Evolutionary conservation across 2,113 vertebrate species (phyloP).

Genomic region (Pterophyllum scalare): DNA sequence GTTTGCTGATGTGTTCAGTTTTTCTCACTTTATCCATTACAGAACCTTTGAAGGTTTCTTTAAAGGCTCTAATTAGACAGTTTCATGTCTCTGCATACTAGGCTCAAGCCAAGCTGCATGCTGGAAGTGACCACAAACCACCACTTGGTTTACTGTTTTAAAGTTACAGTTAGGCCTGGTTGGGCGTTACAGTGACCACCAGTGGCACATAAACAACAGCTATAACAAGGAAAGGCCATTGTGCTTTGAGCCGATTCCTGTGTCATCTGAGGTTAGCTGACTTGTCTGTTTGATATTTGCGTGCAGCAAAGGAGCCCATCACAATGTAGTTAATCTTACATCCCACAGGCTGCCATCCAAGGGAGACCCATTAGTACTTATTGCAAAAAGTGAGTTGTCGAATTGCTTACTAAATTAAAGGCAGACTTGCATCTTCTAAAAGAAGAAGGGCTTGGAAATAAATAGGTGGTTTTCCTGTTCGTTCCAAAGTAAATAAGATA

Average conservation of each 20-base stretch:
- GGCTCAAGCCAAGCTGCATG: conserved; percentile 19
- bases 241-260: conserved; percentile 29
- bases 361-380: conserved; percentile 65
- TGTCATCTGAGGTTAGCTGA: conserved; percentile 49
- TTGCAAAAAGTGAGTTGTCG: conserved; percentile 63
- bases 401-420: conserved; percentile 73
- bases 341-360: conserved; percentile 41
- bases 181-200: conserved; percentile 21
- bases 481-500: conserved; percentile 74
- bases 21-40: not conserved
- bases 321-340: conserved; percentile 39
- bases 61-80: conserved; percentile 9
- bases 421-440: conserved; percentile 59
- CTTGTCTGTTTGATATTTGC: conserved; percentile 44
- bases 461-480: conserved; percentile 73
- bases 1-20: not conserved
- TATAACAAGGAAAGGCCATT: conserved; percentile 26
- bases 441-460: conserved; percentile 57
- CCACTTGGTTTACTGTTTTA: not conserved
- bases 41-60: not conserved
- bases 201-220: conserved; percentile 18
- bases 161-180: not conserved
- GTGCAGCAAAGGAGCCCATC: conserved; percentile 34
- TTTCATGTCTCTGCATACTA: conserved; percentile 29
- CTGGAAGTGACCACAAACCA: conserved; percentile 53